These are phyloP conservation scores for Orientallactaga sibirica DNA, from an alignment of 2,797 vertebrate genomes.

Conservation along the genomic window DNA sequence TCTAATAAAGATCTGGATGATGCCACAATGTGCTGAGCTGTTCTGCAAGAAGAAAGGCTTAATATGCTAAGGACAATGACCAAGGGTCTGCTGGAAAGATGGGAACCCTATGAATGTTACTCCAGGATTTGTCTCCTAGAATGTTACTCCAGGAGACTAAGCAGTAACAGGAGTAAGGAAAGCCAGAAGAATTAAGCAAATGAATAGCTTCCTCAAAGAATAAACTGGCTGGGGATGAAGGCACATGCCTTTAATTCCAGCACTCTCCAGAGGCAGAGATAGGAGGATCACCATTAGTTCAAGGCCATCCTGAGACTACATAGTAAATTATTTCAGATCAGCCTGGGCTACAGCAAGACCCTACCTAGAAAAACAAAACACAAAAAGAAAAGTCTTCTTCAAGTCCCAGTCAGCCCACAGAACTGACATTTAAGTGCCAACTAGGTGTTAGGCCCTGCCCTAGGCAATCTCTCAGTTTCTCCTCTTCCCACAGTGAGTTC, in stretches of 20 bases:
- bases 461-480: not conserved
- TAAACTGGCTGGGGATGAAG: too few species aligned
- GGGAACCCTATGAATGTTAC: constrained; percentile 8
- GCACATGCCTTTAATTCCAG: too few species aligned
- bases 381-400: constrained; percentile 28
- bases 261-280: too few species aligned
- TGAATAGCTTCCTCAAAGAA: constrained; percentile 47
- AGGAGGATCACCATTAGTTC: too few species aligned
- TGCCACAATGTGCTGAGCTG: not conserved
- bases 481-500: not conserved
- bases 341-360: too few species aligned
- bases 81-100: not conserved
- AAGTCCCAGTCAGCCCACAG: constrained; percentile 51
- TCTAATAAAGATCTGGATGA: not conserved
- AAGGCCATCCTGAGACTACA: too few species aligned
- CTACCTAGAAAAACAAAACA: too few species aligned
- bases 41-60: not conserved
- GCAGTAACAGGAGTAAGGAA: not conserved
- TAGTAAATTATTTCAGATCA: too few species aligned
- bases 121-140: not conserved
- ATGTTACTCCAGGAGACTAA: not conserved
- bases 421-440: constrained; percentile 46
- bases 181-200: constrained; percentile 50
- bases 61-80: not conserved
- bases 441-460: not conserved